Base-by-base conservation (phyloP, 2,888 invertebrate species). In the Apomyelois bistriatella region DNA sequence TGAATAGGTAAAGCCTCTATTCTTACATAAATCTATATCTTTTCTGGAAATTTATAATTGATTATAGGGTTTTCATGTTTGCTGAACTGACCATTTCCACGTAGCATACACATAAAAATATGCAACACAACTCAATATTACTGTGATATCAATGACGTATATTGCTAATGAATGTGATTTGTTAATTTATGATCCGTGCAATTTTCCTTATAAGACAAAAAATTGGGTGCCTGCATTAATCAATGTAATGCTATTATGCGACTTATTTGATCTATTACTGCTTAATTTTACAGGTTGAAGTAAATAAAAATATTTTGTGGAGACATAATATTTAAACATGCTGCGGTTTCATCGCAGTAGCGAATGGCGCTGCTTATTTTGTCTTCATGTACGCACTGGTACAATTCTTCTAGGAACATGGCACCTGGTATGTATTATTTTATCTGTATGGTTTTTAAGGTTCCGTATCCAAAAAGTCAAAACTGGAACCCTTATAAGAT, bases 361-460 rank as follows among this genome's bases (percentile, higher is more conserved):
- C 68, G 95, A 95, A 75, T 95, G 95, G 94, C 92, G 93, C 66
- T 95, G 95, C 85, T 95, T 94, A 75, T 94, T 95, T 74, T 96
- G 96, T 66, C 91, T 96, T 54, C 96, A 96, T 85, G 96, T 96
- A 48, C 93, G 95, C 56, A 96, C 95, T 15, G 96, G 95, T 35
- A 96, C 96, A 32, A 94, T 96, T 53, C 90, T 95, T 58, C 92
- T 96, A 58, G 96, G 96, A 69, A 91, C 95, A 79, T 96, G 96
- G 95, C 96, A 96, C 83, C 91, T 96, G 92, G 96, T 96, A 88
- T 93, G 93, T 85, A 48, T n/a, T n/a, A n/a, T n/a, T n/a, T n/a
- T n/a, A n/a, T n/a, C n/a, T n/a, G n/a, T n/a, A n/a, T n/a, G n/a
- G n/a, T n/a, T n/a, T n/a, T n/a, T n/a, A n/a, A n/a, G n/a, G n/a